Conservation (phyloP, 2,797 vertebrate species). For the Gallinago nigripennis region DNA sequence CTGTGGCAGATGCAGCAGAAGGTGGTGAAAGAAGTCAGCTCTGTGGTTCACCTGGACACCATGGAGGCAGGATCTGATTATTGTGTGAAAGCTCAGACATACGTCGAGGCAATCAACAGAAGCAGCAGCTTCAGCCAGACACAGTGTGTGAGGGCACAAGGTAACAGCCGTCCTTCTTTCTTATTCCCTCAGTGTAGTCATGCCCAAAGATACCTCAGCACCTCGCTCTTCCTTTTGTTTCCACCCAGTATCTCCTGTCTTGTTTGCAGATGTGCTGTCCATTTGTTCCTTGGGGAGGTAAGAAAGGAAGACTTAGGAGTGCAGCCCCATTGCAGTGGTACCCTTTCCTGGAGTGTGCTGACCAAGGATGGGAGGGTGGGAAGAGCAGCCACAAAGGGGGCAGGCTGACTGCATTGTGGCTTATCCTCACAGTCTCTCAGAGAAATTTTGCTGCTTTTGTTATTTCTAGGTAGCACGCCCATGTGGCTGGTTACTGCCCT, state of each 20-base stretch:
- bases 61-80: slow-evolving; percentile 68
- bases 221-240: not conserved
- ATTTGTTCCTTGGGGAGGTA: not conserved
- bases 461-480: slow-evolving; percentile 34
- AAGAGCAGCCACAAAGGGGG: not conserved
- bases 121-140: slow-evolving; percentile 72
- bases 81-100: slow-evolving; percentile 74
- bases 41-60: slow-evolving; percentile 54
- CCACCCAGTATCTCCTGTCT: accelerated
- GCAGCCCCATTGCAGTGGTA: not conserved
- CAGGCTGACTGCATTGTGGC: not conserved
- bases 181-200: not conserved
- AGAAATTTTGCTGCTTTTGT: not conserved
- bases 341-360: not conserved
- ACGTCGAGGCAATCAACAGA: slow-evolving; percentile 62
- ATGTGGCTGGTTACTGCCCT: slow-evolving; percentile 36
- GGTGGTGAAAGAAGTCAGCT: slow-evolving; percentile 18
- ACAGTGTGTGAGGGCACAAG: slow-evolving; percentile 67
- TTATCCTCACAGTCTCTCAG: not conserved
- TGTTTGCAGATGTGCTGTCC: not conserved
- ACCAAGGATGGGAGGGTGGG: not conserved
- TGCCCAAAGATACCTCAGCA: not conserved
- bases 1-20: slow-evolving; percentile 60
- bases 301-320: too few species aligned
- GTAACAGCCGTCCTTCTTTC: slow-evolving; percentile 37